Percentiles rank a stretch among this genome's conserved stretches.
Conservation (phyloP, 2,797 vertebrate genomes). For the Onychomys arenicola region DNA sequence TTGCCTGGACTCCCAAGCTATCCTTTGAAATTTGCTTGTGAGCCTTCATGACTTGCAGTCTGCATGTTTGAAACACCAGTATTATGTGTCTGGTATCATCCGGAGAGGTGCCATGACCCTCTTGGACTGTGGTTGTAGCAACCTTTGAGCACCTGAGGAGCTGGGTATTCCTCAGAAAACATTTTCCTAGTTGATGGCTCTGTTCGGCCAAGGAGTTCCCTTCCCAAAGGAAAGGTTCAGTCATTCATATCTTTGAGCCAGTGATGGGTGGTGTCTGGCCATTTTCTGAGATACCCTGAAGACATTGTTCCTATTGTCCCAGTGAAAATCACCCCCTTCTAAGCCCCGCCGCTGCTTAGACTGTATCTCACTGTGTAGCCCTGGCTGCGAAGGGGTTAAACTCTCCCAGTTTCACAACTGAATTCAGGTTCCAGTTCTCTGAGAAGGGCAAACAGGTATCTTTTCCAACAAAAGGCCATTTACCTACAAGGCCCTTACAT, state of each 20-base stretch:
- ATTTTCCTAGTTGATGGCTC: neutral
- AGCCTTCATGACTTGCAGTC: neutral
- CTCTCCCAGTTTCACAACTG: too few species aligned
- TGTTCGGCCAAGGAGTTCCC: neutral
- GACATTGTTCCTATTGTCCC: neutral
- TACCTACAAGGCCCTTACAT: too few species aligned
- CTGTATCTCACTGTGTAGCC: too few species aligned
- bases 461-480: too few species aligned
- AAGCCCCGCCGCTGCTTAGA: too few species aligned
- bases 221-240: neutral
- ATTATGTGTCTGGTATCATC: neutral
- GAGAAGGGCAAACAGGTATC: too few species aligned
- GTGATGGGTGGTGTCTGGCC: neutral
- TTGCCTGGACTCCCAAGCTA: neutral
- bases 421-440: too few species aligned
- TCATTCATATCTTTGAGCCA: neutral
- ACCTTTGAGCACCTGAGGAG: neutral
- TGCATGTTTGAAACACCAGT: neutral
- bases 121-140: neutral
- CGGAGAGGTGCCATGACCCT: neutral
- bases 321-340: neutral
- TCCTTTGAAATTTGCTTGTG: neutral
- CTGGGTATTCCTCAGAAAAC: neutral
- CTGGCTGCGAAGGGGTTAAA: too few species aligned
- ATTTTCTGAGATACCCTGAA: neutral